Evolutionary conservation across 2,797 vertebrate species (phyloP).

Genomic region (Clarias fuscus): DNA sequence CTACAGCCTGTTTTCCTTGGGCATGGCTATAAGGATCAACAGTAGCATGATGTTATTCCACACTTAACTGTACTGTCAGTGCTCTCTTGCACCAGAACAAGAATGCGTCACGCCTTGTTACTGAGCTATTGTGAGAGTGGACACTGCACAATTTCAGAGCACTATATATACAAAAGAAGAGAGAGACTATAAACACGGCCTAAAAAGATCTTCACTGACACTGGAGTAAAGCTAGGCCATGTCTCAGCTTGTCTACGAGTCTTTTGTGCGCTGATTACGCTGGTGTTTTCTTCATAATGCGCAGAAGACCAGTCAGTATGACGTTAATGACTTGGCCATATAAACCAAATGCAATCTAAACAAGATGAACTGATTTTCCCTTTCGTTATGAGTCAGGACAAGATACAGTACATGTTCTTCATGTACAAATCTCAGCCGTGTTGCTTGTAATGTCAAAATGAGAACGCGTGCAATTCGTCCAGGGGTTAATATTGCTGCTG

Average conservation of each 20-base stretch:
- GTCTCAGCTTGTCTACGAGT: slow-evolving; percentile 33
- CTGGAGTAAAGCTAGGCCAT: background rate
- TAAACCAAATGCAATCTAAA: background rate
- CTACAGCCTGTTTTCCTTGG: slow-evolving; percentile 26
- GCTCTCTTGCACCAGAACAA: slow-evolving; percentile 12
- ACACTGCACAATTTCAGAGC: slow-evolving; percentile 19
- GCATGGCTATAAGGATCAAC: slow-evolving; percentile 28
- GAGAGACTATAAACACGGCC: slow-evolving; percentile 5
- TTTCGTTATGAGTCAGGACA: background rate
- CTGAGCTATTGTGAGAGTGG: background rate
- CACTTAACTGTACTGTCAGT: background rate
- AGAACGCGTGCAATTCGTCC: background rate
- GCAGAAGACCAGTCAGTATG: background rate
- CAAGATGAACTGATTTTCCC: background rate
- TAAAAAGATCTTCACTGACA: slow-evolving; percentile 8
- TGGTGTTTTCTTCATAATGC: background rate
- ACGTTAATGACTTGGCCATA: background rate
- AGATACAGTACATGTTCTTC: background rate
- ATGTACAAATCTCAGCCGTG: background rate
- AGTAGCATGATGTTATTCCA: slow-evolving; percentile 20
- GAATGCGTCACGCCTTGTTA: background rate
- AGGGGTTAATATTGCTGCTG: background rate
- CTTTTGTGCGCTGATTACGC: slow-evolving; percentile 20
- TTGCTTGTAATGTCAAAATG: background rate
- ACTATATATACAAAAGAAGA: background rate